Base-by-base conservation (phyloP, 2,888 invertebrate genomes). In the Odontocolon sp. region DNA sequence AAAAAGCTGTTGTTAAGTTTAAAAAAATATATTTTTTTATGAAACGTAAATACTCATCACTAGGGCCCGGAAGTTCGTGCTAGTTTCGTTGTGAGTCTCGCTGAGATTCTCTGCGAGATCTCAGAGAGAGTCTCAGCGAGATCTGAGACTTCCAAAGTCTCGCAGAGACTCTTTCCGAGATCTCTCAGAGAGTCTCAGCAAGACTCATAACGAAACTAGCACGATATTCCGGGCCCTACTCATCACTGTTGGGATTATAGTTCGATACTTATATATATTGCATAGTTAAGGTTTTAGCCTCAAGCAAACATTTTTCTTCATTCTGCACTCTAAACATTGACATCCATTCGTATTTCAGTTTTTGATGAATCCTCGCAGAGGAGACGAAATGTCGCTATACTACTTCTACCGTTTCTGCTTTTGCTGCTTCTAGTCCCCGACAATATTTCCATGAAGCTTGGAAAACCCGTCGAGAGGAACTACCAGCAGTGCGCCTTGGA, bases 391-490 rank as follows among this genome's bases (percentile, higher is more conserved):
- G 36, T 50, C 33, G 69, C 42, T 45, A 40, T 63, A 28, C 31
- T 11, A 50, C 33, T 59, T 42, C 45, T 69, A 57, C 45, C 31
- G 36, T 61, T 16, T 26, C 11, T 40, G 52, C 42, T 38, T 45
- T 68, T 52, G 23, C 42, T 67, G 52, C 59, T 21, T 18, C 64
- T 64, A 9, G 33, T 11, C 21, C 11, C 45, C 54, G 28, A 76
- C 64, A 54, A 71, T 71, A 71, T 71, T 76, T 71, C 38, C 66
- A 64, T 64, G 64, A 70, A 70, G 64, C 64, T 59, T 70, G 50
- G 26, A 59, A 52, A 42, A 59, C 4, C 9, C 28, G 6, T 3
- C 16, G 31, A n/a, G 28, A 63, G 45, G 14, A 36, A 64, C 36
- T 50, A 50, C 36, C 63, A 50, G 63, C 23, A 64, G 50, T 64